These are phyloP conservation scores for Pelochelys cantorii DNA, from an alignment of 2,797 vertebrate genomes.

Conservation along the genomic window DNA sequence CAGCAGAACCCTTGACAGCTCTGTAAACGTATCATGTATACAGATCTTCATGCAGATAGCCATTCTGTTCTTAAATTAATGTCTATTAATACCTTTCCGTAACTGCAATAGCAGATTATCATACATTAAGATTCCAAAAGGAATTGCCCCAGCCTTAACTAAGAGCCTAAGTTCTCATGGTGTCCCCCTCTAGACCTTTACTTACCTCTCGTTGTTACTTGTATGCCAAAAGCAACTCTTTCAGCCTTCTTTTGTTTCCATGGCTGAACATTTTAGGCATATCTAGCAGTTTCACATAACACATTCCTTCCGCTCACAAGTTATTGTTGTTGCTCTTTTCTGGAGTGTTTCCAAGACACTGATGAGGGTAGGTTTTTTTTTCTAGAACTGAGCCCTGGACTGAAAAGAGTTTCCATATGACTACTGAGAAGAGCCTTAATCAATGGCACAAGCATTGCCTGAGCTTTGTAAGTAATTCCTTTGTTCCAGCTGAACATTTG, in stretches of 20 bases:
- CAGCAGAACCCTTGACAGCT: neutral
- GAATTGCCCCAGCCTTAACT: neutral
- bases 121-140: rapidly evolving
- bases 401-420: slow-evolving; percentile 1
- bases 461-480: neutral
- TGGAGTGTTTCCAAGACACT: slow-evolving; percentile 14
- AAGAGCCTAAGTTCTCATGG: neutral
- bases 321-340: neutral
- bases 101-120: neutral
- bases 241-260: neutral
- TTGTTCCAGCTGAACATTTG: neutral
- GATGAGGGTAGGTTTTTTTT: neutral
- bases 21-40: neutral
- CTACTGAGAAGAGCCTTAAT: neutral
- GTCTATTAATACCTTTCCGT: too few species aligned
- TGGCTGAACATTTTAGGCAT: neutral
- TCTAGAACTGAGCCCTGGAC: neutral
- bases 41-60: neutral
- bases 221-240: neutral
- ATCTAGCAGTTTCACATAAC: slow-evolving; percentile 35
- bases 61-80: neutral
- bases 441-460: neutral
- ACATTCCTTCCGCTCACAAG: slow-evolving; percentile 29
- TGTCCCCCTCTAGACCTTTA: neutral
- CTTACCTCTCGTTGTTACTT: neutral